Base-by-base conservation (phyloP, 2,888 invertebrate genomes). In the Agrochola lota region DNA sequence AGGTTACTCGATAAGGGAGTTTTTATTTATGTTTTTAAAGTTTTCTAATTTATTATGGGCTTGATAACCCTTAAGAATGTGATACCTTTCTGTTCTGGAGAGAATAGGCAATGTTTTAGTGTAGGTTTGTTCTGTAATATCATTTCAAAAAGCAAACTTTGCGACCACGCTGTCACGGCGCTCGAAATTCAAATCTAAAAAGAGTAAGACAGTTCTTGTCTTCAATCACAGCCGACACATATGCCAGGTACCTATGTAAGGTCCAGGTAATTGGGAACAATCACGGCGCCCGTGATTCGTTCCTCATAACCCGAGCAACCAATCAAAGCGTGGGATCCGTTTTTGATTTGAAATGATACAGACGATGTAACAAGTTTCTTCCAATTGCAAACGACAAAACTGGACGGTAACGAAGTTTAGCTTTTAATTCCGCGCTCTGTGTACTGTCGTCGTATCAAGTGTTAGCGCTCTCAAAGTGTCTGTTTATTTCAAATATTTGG, bases 271-370 rank as follows among this genome's bases (percentile, higher is more conserved):
- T 89, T 85, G 91, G 90, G 90, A 91, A 91, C 90, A 94, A 92
- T 92, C 92, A 92, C 91, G 91, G 91, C 90, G 86, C 84, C 80
- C 87, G 87, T 92, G 90, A 92, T 91, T 89, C 91, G 90, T 91
- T 90, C 91, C 90, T 92, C 91, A 90, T 90, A 91, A 91, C 90
- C 88, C 91, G 92, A 91, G 91, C 92, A 95, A 93, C 95, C 96
- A 96, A 96, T 96, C 96, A 96, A 94, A 93, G 91, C 89, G 89
- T 91, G 90, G 92, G 93, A 95, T 96, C 95, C 95, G 95, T 94
- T 95, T 94, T 94, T 92, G 95, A 96, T 96, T 96, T 96, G 95
- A 93, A 96, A 96, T 95, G 95, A 95, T 95, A 94, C 93, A 94
- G 85, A 86, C 94, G 93, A 93, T 92, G 93, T 95, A 96, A 96